Evolutionary conservation across 2,113 vertebrate species (phyloP).

Genomic region (Chloropsis hardwickii): DNA sequence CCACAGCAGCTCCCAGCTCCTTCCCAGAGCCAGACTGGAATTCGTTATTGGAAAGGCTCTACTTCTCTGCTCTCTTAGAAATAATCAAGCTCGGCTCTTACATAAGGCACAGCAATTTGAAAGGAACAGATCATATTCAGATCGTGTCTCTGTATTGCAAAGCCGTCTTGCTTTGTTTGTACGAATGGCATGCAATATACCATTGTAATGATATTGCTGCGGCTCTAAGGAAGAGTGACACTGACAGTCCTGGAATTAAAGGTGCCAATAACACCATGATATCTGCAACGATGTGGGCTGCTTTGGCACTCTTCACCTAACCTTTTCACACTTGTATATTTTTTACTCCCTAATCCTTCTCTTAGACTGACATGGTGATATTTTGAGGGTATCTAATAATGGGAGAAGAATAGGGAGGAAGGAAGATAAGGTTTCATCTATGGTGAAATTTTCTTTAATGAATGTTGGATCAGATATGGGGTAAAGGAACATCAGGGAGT

Average conservation of each 20-base stretch:
- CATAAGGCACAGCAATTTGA: neutral
- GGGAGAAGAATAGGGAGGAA: neutral
- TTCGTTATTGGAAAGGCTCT: neutral
- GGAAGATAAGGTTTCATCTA: neutral
- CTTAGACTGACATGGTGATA: neutral
- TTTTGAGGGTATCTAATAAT: neutral
- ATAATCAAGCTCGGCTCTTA: neutral
- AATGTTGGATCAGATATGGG: neutral
- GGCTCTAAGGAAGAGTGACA: neutral
- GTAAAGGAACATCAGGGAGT: neutral
- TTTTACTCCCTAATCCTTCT: neutral
- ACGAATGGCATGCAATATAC: too few species aligned
- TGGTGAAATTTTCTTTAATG: neutral
- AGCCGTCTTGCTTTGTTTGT: neutral
- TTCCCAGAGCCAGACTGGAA: neutral
- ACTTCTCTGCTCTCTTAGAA: neutral
- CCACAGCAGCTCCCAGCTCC: rapidly evolving
- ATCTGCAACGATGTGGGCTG: neutral
- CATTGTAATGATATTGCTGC: neutral
- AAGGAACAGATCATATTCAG: neutral
- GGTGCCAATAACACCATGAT: neutral
- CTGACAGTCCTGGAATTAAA: neutral
- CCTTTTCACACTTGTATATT: neutral
- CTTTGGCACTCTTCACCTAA: neutral
- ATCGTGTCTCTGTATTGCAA: neutral